Percentiles rank a stretch among this genome's conserved stretches.
phyloP scores from a whole-genome alignment of 2,113 vertebrate species.

The Brachypodius melanocephalos region DNA sequence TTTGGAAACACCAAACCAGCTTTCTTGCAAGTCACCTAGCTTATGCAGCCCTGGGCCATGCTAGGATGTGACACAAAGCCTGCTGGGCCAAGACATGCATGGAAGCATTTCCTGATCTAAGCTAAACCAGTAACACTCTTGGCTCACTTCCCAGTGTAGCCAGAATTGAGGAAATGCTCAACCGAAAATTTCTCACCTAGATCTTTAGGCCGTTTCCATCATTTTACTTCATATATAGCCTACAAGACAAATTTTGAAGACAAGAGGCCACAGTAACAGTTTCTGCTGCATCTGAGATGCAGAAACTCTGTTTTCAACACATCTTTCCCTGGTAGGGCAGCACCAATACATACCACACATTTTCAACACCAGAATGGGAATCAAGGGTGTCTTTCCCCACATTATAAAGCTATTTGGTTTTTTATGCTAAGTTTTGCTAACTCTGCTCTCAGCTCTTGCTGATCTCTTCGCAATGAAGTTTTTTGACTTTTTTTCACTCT shows the following conservation, averaged over 20 bases:
- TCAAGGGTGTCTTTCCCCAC: neutral
- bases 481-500: neutral
- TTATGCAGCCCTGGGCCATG: neutral
- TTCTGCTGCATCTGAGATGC: neutral
- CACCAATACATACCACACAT: neutral
- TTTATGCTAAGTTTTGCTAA: neutral
- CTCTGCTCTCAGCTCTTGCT: neutral
- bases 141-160: neutral
- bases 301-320: neutral
- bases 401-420: neutral
- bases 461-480: neutral
- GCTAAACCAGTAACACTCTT: neutral
- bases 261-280: fast-evolving
- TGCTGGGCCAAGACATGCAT: fast-evolving
- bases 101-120: neutral
- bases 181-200: neutral
- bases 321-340: neutral
- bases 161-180: neutral
- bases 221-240: neutral
- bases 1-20: neutral
- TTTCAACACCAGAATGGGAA: neutral
- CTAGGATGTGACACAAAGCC: fast-evolving
- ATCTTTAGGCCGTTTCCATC: neutral
- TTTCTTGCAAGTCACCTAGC: neutral
- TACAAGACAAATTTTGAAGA: neutral